Evolutionary conservation across 2,113 vertebrate species (phyloP), one percentile per base, ranked within the genome.

Genomic region (Pithys albifrons): DNA sequence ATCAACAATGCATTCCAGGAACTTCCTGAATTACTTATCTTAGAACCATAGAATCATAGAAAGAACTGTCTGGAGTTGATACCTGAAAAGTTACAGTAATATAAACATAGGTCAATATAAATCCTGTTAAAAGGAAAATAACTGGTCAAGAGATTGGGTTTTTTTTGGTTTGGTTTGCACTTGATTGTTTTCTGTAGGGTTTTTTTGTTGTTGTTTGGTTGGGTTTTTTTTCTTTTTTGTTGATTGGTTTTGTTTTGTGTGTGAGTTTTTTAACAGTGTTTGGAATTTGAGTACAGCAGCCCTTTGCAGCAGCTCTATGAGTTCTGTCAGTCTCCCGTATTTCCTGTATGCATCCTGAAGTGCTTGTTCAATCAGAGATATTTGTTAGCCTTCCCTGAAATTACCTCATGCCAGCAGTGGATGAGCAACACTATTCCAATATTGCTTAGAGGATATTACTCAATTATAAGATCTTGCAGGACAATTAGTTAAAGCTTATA

Each of bases 111-210:
- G 10, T 4, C n/a, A 10, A 16, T 31, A 39, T 61, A 24, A 94
- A 86, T 14, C 10, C 6, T 57, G 6, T 28, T 58, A 48, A 51
- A 77, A 77, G 35, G 61, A 51, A 83, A 84, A 19, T 7, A 64
- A 37, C 1, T 4, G 15, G 4, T 35, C 27, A 72, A 35, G 35
- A 67, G 1, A 1, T 16, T 31, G 33, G 13, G 10, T 5, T 48
- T 55, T 22, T 2, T 7, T 41, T 41, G 41, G 41, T 41, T 84
- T 58, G 31, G 19, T 25, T 54, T 85, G 4, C 15, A 31, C 71
- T 43, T 54, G 3, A 8, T 46, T 22, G 72, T 67, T 25, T 7
- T 28, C 12, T 33, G 22, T 16, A 45, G 4, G 7, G 39, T 31
- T 25, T 20, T 48, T 41, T 62, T 8, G 65, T 43, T 2, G 1